phyloP scores from a whole-genome alignment of 1,140 invertebrate genomes.

The Protaetia brevitarsis region DNA sequence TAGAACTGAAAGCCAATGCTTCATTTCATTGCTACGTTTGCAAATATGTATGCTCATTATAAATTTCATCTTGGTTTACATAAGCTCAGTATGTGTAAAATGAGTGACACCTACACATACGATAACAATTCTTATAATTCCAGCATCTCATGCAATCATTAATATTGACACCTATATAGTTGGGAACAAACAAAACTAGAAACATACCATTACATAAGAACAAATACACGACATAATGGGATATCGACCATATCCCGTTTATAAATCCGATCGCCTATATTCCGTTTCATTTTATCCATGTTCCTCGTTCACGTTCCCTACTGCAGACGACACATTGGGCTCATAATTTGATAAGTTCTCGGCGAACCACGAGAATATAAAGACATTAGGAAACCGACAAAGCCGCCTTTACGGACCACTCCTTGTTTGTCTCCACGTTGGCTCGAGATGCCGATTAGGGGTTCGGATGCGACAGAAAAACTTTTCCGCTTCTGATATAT shows the following conservation, averaged over 20 bases:
- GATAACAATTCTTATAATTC: too few species aligned
- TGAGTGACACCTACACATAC: too few species aligned
- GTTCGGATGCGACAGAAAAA: not conserved
- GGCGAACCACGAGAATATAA: not conserved
- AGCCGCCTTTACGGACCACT: not conserved
- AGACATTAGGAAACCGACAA: not conserved
- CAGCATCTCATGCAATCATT: not conserved
- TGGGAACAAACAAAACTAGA: not conserved
- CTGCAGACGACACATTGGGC: not conserved
- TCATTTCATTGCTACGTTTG: too few species aligned
- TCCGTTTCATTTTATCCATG: not conserved
- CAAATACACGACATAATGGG: not conserved
- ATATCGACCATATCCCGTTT: not conserved
- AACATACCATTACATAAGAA: not conserved
- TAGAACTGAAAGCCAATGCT: too few species aligned
- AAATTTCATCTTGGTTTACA: too few species aligned
- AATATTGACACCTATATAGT: not conserved
- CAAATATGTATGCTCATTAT: too few species aligned
- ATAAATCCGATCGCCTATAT: not conserved
- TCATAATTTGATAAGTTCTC: conserved; percentile 4
- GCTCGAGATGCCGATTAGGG: not conserved
- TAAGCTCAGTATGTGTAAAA: too few species aligned
- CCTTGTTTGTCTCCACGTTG: not conserved
- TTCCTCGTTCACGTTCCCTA: not conserved
- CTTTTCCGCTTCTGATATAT: not conserved